Evolutionary conservation across 2,113 vertebrate genomes (phyloP), one percentile per base, ranked within the genome.

Genomic region (Hemichromis elongatus): DNA sequence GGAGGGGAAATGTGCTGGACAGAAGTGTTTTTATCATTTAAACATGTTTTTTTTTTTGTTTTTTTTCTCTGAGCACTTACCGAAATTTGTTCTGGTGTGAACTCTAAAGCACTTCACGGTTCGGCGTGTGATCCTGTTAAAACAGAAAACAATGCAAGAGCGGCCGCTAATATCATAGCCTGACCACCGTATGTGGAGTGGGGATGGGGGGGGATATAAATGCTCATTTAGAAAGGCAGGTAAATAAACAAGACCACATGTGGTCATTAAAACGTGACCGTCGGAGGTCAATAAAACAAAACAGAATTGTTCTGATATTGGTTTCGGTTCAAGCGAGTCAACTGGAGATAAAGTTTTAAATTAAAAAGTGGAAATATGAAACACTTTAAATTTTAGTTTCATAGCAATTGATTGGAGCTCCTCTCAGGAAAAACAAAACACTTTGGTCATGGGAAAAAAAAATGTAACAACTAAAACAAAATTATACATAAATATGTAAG

Each of bases 101-200:
- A 94, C 91, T 94, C 83, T 63, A 80, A 92, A 94, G 93, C 94
- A 95, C 95, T 94, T 93, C 91, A 91, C 90, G 81, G 91, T 85
- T 88, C 54, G 9, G 84, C 45, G 83, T 84, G 85, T 88, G 86
- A 75, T 80, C 89, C 92, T 93, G 93, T 93, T 93, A 89, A 93
- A 93, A 93, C 90, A 94, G 89, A 92, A 89, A 92, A 87, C 82
- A 86, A 92, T 81, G 87, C 86, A 83, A 90, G 47, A 82, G 90
- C 45, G 84, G 87, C 87, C 82, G 56, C 77, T 89, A 40, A 82
- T 88, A 81, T 79, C 54, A 78, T 40, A 81, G 81, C 18, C 80
- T 21, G 88, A 88, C 79, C 66, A 73, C 84, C 10, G 80, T 28
- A 81, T 18, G 50, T 59, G 59, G 78, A 70, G 77, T 9, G 63